Base-by-base conservation (phyloP, 2,888 invertebrate genomes). In the Dinocampus coccinellae region DNA sequence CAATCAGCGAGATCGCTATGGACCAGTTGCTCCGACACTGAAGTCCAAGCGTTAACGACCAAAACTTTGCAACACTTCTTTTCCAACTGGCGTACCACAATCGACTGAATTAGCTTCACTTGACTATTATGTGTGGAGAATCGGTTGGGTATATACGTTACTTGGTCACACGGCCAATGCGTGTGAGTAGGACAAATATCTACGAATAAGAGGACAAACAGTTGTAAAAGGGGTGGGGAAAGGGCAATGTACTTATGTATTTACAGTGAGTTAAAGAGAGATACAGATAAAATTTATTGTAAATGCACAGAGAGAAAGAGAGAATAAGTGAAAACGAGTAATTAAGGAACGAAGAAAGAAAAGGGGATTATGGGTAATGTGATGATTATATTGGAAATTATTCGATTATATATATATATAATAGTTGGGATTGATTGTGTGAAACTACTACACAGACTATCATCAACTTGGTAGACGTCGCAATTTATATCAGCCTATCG, bases 11-110 rank as follows among this genome's bases (percentile, higher is more conserved):
- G 74, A 77, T 78, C 76, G 75, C 78, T 77, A 75, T 81, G 85
- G 85, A 85, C 85, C 83, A 85, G 84, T 85, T 81, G 84, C 86
- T 85, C 85, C 85, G 85, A 86, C 81, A 80, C 84, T 83, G 83
- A 84, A 83, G 80, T 82, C 83, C 84, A 81, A 79, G 79, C 81
- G 76, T 74, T 72, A 29, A n/a, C 39, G 47, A 73, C 62, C 63
- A 39, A 58, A 29, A 42, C 34, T 20, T 52, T 53, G 67, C 61
- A 34, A 65, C 55, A 52, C 61, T 58, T 42, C 69, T 68, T 52
- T 10, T 73, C 66, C 69, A 69, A 69, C 66, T 36, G 29, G 66
- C 66, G 75, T 69, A 47, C 73, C 61, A 75, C 70, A 71, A 52
- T 73, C 57, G 63, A 76, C 75, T 76, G 60, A 20, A 13, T 10